Percentiles rank a stretch among this genome's conserved stretches.
phyloP scores from a whole-genome alignment of 2,888 invertebrate species.

The Ganaspis brasiliensis region DNA sequence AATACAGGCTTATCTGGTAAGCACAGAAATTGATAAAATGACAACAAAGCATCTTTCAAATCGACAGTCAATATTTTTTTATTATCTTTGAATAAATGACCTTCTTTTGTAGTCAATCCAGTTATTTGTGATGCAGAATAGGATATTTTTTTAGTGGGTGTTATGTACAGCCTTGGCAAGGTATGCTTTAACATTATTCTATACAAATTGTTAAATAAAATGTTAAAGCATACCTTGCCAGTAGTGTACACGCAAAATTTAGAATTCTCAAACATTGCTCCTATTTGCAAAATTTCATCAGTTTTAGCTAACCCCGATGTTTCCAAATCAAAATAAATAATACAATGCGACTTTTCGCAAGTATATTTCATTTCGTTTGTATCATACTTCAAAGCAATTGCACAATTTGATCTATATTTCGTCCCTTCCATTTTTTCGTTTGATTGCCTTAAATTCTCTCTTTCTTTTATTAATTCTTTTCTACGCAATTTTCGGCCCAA shows the following conservation, averaged over 20 bases:
- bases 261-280: conserved; percentile 53
- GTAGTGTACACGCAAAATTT: conserved; percentile 58
- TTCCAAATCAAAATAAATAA: conserved; percentile 64
- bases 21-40: conserved; percentile 48
- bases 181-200: too few species aligned
- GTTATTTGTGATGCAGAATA: conserved; percentile 51
- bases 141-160: conserved; percentile 53
- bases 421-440: conserved; percentile 52
- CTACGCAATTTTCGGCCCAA: conserved; percentile 24
- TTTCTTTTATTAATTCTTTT: conserved; percentile 9
- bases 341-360: not conserved
- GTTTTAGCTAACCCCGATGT: conserved; percentile 57
- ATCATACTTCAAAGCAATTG: conserved; percentile 48
- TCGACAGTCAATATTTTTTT: conserved; percentile 43
- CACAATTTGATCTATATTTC: conserved; percentile 60
- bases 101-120: conserved; percentile 45
- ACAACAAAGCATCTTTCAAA: conserved; percentile 44
- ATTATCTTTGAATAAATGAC: conserved; percentile 40
- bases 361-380: conserved; percentile 1
- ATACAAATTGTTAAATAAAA: too few species aligned
- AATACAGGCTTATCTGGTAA: not conserved
- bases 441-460: conserved; percentile 41
- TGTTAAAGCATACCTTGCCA: too few species aligned
- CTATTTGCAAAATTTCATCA: conserved; percentile 61
- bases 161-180: too few species aligned